Conservation (phyloP, 2,113 vertebrate species). For the Anser brachyrhynchus region DNA sequence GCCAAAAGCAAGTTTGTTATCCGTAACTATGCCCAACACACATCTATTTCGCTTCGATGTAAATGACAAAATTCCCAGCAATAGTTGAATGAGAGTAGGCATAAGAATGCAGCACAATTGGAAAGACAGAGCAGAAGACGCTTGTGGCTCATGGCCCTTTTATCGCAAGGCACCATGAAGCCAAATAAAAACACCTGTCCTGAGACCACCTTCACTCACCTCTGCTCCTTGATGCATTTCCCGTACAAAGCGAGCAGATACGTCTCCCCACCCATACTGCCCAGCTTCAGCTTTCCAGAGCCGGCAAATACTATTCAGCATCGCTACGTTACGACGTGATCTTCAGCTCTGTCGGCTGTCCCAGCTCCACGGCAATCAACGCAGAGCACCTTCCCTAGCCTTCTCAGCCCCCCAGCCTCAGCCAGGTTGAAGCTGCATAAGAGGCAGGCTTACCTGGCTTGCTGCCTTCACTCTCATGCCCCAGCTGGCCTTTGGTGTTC, state of each 20-base stretch:
- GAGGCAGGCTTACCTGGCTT: constrained; percentile 83
- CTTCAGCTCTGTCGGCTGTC: not conserved
- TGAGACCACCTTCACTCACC: not conserved
- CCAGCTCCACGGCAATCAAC: not conserved
- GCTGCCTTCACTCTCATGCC: constrained; percentile 85
- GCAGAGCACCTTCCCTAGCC: not conserved
- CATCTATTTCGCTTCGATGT: not conserved
- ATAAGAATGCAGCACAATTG: not conserved
- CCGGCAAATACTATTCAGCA: not conserved
- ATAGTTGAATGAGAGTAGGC: not conserved
- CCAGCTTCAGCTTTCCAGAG: constrained; percentile 1
- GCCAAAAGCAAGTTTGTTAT: not conserved
- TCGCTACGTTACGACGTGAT: not conserved
- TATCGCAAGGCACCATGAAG: not conserved
- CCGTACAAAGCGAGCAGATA: not conserved
- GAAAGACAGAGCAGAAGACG: constrained; percentile 2
- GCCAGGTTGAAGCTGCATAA: not conserved
- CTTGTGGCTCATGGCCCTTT: not conserved
- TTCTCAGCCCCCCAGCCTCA: not conserved
- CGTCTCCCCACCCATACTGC: not conserved
- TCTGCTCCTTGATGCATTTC: not conserved
- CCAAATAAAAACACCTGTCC: not conserved
- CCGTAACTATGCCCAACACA: not conserved
- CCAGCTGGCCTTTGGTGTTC: constrained; percentile 93
- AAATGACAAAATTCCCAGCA: not conserved